A percentile compares a stretch with the other conserved stretches of the same genome.
These are phyloP conservation scores for Hirundichthys speculiger DNA, from an alignment of 2,113 vertebrate species.

Conservation along the genomic window DNA sequence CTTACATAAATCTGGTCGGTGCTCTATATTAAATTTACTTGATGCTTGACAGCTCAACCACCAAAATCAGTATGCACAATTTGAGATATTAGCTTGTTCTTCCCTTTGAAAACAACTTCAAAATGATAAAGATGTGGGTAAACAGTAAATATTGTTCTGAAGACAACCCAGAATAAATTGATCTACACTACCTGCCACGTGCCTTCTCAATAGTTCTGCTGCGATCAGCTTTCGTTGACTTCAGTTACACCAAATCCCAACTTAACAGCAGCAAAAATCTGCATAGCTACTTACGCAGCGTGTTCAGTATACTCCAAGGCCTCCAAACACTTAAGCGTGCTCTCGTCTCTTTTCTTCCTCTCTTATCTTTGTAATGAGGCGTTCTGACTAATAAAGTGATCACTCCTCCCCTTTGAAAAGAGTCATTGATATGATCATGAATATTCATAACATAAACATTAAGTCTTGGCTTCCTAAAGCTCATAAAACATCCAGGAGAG, in stretches of 20 bases:
- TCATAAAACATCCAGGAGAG: too few relatives aligned
- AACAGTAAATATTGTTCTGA: background rate
- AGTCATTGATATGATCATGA: background rate
- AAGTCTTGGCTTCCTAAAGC: too few relatives aligned
- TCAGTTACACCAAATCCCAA: background rate
- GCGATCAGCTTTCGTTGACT: background rate
- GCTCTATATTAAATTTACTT: slow-evolving; percentile 26
- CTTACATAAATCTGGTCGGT: slow-evolving; percentile 30
- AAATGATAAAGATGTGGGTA: slow-evolving; percentile 12
- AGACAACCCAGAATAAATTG: background rate
- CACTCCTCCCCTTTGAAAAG: background rate
- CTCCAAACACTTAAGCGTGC: background rate
- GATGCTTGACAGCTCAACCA: slow-evolving; percentile 10
- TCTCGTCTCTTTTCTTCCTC: background rate
- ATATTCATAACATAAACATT: too few relatives aligned
- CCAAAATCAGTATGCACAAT: background rate
- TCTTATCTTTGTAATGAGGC: slow-evolving; percentile 1
- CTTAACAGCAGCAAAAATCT: too few relatives aligned
- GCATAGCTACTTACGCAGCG: background rate
- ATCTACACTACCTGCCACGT: background rate
- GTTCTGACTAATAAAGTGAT: background rate
- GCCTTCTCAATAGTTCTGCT: background rate
- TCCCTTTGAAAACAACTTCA: slow-evolving; percentile 4
- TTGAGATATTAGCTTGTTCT: slow-evolving; percentile 15
- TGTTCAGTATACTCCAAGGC: background rate